These are phyloP conservation scores for Oryzaephilus surinamensis DNA, from an alignment of 1,140 invertebrate species.

Conservation along the genomic window DNA sequence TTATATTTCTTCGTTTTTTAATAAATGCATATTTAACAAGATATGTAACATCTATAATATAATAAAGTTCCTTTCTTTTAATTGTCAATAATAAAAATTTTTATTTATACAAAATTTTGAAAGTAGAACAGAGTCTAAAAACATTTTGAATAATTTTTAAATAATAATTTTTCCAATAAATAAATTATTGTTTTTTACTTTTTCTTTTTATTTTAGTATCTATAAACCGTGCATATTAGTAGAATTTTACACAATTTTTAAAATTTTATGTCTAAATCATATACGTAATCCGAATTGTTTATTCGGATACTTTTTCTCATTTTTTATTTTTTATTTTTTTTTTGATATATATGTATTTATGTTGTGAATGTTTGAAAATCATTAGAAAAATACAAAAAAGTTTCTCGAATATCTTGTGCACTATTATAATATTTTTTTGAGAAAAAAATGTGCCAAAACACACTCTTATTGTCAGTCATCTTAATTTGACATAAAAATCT, in stretches of 20 bases:
- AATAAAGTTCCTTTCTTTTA: constrained; percentile 1
- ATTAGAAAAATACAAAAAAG: background rate
- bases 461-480: constrained; percentile 33
- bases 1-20: constrained; percentile 1
- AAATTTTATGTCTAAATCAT: too few relatives aligned
- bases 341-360: too few relatives aligned
- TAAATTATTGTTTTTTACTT: too few relatives aligned
- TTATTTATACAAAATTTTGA: background rate
- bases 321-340: too few relatives aligned
- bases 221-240: too few relatives aligned
- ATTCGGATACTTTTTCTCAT: too few relatives aligned
- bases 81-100: background rate
- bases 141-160: too few relatives aligned
- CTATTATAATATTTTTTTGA: background rate
- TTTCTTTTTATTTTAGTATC: too few relatives aligned
- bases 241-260: too few relatives aligned
- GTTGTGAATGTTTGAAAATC: background rate
- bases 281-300: too few relatives aligned
- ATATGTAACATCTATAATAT: constrained; percentile 25
- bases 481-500: constrained; percentile 25
- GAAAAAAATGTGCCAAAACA: background rate
- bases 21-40: constrained; percentile 15
- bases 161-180: too few relatives aligned
- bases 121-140: too few relatives aligned
- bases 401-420: background rate